Evolutionary conservation across 1,140 invertebrate species (phyloP).

Genomic region (Campoletis sonorensis): DNA sequence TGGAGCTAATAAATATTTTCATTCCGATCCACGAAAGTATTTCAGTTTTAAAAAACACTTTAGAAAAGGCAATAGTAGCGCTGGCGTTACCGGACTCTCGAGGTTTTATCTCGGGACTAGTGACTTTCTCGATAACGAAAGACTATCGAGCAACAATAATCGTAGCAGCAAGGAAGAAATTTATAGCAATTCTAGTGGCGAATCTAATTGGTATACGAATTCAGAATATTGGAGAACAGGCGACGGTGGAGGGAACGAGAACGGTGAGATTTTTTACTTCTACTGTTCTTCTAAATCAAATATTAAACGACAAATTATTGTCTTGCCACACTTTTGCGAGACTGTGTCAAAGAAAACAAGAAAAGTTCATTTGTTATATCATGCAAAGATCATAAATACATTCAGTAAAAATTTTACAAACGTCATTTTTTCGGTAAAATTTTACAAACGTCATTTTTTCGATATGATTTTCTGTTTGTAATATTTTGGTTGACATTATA

Average conservation of each 20-base stretch:
- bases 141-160: slow-evolving; percentile 46
- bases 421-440: no score
- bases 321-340: no score
- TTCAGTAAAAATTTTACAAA: no score
- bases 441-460: no score
- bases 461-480: no score
- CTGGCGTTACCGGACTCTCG: slow-evolving; percentile 54
- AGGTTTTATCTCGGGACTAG: slow-evolving; percentile 68
- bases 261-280: slow-evolving; percentile 47
- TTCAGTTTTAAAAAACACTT: slow-evolving; percentile 71
- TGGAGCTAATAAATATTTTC: slow-evolving; percentile 51
- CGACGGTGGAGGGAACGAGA: background rate
- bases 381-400: no score
- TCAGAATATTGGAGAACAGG: slow-evolving; percentile 31
- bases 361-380: no score
- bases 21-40: slow-evolving; percentile 62
- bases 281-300: no score
- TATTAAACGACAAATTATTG: no score
- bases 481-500: background rate
- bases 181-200: slow-evolving; percentile 55
- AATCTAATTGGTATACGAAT: slow-evolving; percentile 58
- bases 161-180: slow-evolving; percentile 59
- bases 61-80: slow-evolving; percentile 51
- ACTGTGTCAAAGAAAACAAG: no score
- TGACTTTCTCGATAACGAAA: slow-evolving; percentile 38